Evolutionary conservation across 2,888 invertebrate genomes (phyloP), one percentile per base, ranked within the genome.

Genomic region (Morinoia aosen): DNA sequence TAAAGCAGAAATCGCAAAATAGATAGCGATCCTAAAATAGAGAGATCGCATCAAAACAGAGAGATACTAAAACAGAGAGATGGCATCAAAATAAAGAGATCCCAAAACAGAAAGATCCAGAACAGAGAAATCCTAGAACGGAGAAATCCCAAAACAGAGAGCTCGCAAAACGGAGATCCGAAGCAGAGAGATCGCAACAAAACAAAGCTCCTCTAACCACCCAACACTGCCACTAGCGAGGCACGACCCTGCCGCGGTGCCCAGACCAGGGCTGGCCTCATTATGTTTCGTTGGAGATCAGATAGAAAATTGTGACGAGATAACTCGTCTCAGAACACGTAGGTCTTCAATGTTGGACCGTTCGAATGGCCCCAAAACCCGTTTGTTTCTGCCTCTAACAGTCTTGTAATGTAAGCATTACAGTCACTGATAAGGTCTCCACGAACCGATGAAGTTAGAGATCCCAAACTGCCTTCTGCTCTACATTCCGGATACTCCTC

Each of bases 351-450:
- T 93, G 93, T 56, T 57, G 48, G 93, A 93, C 57, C 93, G 56
- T 93, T 57, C 57, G 93, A 57, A 93, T n/a, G 93, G 93, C 56
- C 58, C 12, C 57, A 33, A 93, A 93, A 93, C 93, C 93, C 93
- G 93, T 93, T 93, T 93, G 93, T 93, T 93, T 93, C 93, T 93
- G 93, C 93, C 93, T 93, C 93, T 93, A 93, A 93, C 93, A 93
- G 57, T 93, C 93, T 93, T 93, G 93, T 93, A 93, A 93, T 93
- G 93, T 33, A 93, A 56, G 93, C 93, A 57, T 93, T 93, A 93
- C 93, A 93, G 93, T 93, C 93, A 93, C 93, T 93, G 93, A 93
- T 93, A 93, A 93, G 93, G 57, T 93, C 57, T 33, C 57, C 93
- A 39, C 56, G 48, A 93, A 93, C 93, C 57, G 57, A 57, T 93